Percentiles rank a stretch among this genome's conserved stretches.
Conservation (phyloP, 2,113 vertebrate species). For the Channa argus region DNA sequence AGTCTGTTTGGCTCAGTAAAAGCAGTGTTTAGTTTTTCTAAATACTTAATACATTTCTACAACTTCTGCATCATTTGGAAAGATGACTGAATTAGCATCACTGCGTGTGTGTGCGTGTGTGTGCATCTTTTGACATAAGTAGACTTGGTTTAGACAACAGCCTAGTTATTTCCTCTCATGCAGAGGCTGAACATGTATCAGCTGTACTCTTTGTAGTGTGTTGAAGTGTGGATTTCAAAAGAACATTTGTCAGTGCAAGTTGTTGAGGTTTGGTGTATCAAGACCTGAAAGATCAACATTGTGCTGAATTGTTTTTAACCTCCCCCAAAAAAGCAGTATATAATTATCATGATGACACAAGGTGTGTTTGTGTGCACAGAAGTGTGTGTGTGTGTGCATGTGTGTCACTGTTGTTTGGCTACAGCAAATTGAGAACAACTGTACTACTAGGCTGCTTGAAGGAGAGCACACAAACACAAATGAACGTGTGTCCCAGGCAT, state of each 20-base stretch:
- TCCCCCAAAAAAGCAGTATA: constrained; percentile 1
- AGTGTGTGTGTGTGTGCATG: constrained; percentile 5
- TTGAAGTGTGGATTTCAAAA: not conserved
- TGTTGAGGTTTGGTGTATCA: not conserved
- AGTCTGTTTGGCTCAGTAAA: no score
- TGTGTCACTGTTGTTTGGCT: constrained; percentile 64
- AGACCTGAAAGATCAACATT: constrained; percentile 22
- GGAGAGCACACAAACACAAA: constrained; percentile 13
- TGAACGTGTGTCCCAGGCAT: not conserved
- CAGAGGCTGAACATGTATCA: not conserved
- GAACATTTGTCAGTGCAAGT: not conserved
- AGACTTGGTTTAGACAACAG: not conserved
- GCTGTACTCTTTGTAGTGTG: not conserved
- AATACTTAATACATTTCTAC: no score
- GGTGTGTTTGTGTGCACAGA: constrained; percentile 10
- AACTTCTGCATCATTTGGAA: no score
- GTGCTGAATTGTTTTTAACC: not conserved
- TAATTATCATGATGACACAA: constrained; percentile 5
- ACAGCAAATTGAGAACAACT: constrained; percentile 79
- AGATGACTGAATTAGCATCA: no score
- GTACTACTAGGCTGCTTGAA: constrained; percentile 42
- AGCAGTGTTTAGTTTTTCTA: no score
- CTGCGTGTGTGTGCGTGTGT: no score
- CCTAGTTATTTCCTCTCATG: not conserved
- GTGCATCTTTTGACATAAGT: no score